Evolutionary conservation across 2,113 vertebrate species (phyloP), one percentile per base, ranked within the genome.

Genomic region (Thomomys bottae): DNA sequence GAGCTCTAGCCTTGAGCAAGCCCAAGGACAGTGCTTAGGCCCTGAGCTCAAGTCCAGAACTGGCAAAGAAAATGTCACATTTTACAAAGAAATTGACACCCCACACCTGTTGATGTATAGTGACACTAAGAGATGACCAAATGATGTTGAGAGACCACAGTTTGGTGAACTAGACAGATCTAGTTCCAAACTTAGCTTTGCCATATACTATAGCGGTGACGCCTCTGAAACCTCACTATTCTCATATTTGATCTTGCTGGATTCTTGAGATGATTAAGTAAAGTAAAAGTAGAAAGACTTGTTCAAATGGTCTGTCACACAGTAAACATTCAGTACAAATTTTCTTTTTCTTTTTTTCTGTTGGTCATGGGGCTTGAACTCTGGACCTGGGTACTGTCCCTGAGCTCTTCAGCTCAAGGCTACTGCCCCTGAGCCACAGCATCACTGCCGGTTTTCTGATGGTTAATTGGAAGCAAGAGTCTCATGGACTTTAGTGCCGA

Each of bases 51-150:
- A n/a, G n/a, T n/a, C n/a, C n/a, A n/a, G n/a, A n/a, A n/a, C n/a
- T n/a, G n/a, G n/a, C n/a, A n/a, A n/a, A n/a, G n/a, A n/a, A n/a
- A 84, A 88, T 85, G n/a, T 90, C 36, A 80, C 34, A 54, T 73
- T 38, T 64, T 79, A 63, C 72, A 88, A 91, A 83, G 36, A 88
- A 90, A 87, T 84, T 40, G 71, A 38, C 78, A 72, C n/a, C 88
- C 71, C 30, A 70, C 34, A 73, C 11, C 14, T 83, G 15, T 45
- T 54, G 49, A 54, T 54, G 49, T 17, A 17, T 15, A 54, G 49
- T 54, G 49, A 54, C 15, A 54, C 17, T 71, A 30, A 64, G 57
- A 76, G 84, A 54, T 70, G n/a, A 61, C 61, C 3, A 3, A 61
- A 28, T 92, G 15, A 42, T 54, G 42, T 87, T 89, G 67, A 84